Evolutionary conservation across 2,888 invertebrate species (phyloP), one percentile per base, ranked within the genome.

Genomic region (Cristatella mucedo): DNA sequence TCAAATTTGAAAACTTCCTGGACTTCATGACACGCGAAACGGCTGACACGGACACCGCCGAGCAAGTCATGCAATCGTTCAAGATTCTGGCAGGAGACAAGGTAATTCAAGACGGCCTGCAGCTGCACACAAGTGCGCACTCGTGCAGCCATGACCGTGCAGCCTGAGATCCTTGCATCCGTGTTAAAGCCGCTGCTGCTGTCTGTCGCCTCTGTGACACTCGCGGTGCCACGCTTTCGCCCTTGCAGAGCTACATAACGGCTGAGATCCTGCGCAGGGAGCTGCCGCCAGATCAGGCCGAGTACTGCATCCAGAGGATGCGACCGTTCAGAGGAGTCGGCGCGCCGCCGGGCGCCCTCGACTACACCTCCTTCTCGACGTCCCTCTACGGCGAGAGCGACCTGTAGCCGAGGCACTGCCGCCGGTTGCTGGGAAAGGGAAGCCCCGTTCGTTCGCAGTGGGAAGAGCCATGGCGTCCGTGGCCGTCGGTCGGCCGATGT

Each of bases 21-120:
- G 93, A 95, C 73, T 95, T 93, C 69, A 93, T 95, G 93, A 95
- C 89, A 65, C 86, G 89, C 69, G 89, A 91, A 68, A 80, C 83
- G 51, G 85, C 84, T 40, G 50, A 46, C 41, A 48, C 46, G 6
- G 50, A 51, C 44, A 50, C 50, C 13, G 51, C 51, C 11, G 51
- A 51, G 20, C 51, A 51, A 29, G 48, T 51, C 13, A 48, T 52
- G 45, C 48, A 51, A 41, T 49, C 49, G 18, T 51, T 51, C 47
- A 46, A 44, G 29, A 49, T 51, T 29, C 43, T 52, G 13, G 49
- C 51, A 29, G 51, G 48, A 34, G 51, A 51, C 29, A 46, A 50
- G 51, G 91, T 91, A 66, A 64, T 45, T 33, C 26, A 6, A 40
- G 42, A 22, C 37, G 33, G 29, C 13, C n/a, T n/a, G n/a, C n/a